Conservation (phyloP, 2,888 invertebrate genomes). For the Chrysolina americana region DNA sequence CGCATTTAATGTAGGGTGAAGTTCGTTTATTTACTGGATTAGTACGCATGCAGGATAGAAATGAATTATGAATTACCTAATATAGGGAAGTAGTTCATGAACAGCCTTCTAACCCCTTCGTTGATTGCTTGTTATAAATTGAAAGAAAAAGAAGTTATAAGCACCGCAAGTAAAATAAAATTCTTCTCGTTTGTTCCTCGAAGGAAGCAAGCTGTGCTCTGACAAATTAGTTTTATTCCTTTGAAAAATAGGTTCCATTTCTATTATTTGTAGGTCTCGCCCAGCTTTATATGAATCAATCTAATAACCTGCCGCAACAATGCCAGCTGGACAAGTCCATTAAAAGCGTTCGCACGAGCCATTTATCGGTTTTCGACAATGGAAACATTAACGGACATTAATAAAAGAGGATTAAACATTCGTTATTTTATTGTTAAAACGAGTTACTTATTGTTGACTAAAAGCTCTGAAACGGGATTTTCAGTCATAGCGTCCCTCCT, state of each 20-base stretch:
- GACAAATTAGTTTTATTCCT: conserved; percentile 33
- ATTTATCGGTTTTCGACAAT: conserved; percentile 28
- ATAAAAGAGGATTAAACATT: conserved; percentile 24
- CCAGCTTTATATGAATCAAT: conserved; percentile 32
- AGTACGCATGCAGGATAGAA: too few relatives aligned
- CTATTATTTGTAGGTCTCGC: conserved; percentile 40
- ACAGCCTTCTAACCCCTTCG: neutral
- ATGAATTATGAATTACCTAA: too few relatives aligned
- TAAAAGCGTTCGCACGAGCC: conserved; percentile 28
- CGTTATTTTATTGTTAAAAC: conserved; percentile 30
- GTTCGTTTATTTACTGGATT: too few relatives aligned
- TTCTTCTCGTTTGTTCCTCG: neutral
- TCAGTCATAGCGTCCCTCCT: too few relatives aligned
- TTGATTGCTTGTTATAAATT: neutral
- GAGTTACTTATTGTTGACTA: conserved; percentile 3
- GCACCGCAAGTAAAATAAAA: neutral
- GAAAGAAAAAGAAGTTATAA: neutral
- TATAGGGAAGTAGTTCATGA: neutral
- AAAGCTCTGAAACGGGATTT: neutral
- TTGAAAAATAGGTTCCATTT: conserved; percentile 38
- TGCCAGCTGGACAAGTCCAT: conserved; percentile 33
- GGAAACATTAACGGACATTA: conserved; percentile 24
- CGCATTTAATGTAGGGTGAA: too few relatives aligned
- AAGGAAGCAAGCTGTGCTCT: conserved; percentile 6
- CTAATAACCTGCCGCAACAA: conserved; percentile 35